Percentiles rank a stretch among this genome's conserved stretches.
Conservation (phyloP, 1,140 invertebrate species). For the Metaphire vulgaris region DNA sequence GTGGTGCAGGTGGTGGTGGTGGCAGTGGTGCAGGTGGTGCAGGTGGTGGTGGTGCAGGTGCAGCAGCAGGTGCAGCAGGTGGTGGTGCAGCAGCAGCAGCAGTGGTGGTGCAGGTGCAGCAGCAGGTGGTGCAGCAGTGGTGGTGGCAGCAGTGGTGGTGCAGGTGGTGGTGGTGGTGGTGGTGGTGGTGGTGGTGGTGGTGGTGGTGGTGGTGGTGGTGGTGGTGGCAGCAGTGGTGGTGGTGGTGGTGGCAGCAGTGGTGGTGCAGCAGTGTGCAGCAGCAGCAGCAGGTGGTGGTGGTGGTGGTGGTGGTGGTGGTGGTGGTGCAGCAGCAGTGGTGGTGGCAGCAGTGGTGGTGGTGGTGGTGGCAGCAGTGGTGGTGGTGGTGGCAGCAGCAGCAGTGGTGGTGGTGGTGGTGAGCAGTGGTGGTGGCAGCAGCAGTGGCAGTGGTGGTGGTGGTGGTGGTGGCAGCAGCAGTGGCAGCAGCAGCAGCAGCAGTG, state of each 20-base stretch:
- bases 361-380: too few species aligned
- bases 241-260: not conserved
- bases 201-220: not conserved
- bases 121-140: too few species aligned
- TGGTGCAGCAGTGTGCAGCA: too few species aligned
- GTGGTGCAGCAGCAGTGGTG: slow-evolving; percentile 1
- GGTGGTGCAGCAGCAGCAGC: slow-evolving; percentile 13
- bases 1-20: not conserved
- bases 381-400: too few species aligned
- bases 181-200: slow-evolving; percentile 12
- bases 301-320: slow-evolving; percentile 7
- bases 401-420: too few species aligned
- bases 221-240: not conserved
- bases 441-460: slow-evolving; percentile 22
- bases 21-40: not conserved
- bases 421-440: slow-evolving; percentile 15
- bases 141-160: not conserved
- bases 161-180: not conserved
- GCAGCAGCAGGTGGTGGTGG: not conserved
- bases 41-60: slow-evolving; percentile 4
- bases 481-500: slow-evolving; percentile 8
- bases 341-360: slow-evolving; percentile 21
- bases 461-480: slow-evolving; percentile 18
- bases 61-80: slow-evolving; percentile 8
- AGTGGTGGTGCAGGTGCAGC: slow-evolving; percentile 16